Evolutionary conservation across 1,140 invertebrate species (phyloP), one percentile per base, ranked within the genome.

Genomic region (Bombus confusus): DNA sequence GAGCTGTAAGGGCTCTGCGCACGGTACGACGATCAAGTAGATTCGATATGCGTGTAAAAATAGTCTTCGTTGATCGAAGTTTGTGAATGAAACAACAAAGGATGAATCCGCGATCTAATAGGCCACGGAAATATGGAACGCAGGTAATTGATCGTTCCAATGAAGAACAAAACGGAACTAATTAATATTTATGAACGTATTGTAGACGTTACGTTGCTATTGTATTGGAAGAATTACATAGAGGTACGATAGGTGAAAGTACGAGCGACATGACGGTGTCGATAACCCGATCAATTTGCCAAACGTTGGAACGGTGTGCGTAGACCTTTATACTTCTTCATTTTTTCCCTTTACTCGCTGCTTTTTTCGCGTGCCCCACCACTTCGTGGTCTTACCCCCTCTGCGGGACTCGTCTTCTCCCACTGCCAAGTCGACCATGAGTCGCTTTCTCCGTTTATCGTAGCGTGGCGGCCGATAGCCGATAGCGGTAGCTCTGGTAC

Each of bases 381-480:
- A 52, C 59, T 66, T 41, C 25, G 47, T 22, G 9, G 25, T 1
- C 2, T 71, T 28, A 64, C n/a, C n/a, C 47, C 52, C 62, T 12
- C 59, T 59, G 43, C 12, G 43, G 0, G 6, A 39, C 31, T 66
- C 8, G 37, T n/a, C 59, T 25, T 18, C n/a, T 59, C 64, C 39
- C 80, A 77, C 80, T 59, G 39, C 25, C 34, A 34, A 43, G 39
- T 37, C 80, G 80, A 79, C 64, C 80, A 71, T 68, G 73, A 76
- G 76, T 86, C 68, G 87, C 86, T 89, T 89, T 78, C 87, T 88
- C 85, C 86, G 89, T 90, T 86, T 89, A 87, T 86, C 84, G 83
- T 64, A 68, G 79, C 18, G 85, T 76, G 71, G 86, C 86, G 69
- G 86, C 76, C 83, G 75, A 83, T 83, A 88, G 87, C 72, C 80